Evolutionary conservation across 2,888 invertebrate species (phyloP), one percentile per base, ranked within the genome.

Genomic region (Heliconius aoede): DNA sequence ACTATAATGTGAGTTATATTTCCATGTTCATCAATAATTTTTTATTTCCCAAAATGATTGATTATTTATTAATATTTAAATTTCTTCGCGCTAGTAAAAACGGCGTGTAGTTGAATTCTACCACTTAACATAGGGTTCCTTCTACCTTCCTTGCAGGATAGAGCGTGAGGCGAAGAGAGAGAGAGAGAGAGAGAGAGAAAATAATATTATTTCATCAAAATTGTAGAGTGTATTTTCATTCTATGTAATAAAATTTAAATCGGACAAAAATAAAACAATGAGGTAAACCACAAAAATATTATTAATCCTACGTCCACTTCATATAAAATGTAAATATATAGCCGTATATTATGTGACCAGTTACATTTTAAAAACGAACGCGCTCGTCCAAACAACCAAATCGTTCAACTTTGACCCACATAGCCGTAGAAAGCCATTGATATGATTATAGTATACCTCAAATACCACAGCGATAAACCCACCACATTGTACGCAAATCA

Each of bases 401-500:
- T 24, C 79, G 67, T 72, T 80, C 76, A 80, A 76, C 80, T 80
- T 65, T 78, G 78, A 76, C 80, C 76, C 73, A 80, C 74, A 75
- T 80, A 15, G 18, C 69, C 24, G 69, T 65, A 60, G 65, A 61
- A 69, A 69, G 58, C 71, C 76, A 73, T 76, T 76, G 74, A 73
- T 75, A 72, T 26, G 67, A 55, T 60, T 36, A 60, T 72, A 72
- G 32, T 61, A 72, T 74, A 76, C 72, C 72, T 62, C 26, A 74
- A 79, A 72, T 74, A 72, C 74, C 71, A 71, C 74, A 74, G 67
- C 76, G 61, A 74, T 73, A 61, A 69, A 46, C 64, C 64, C 64
- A 75, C 55, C 55, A 65, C 51, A 83, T 83, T 83, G 82, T 83
- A 81, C 76, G 83, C 82, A 81, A 83, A 83, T 83, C 78, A 73